A percentile compares a stretch with the other conserved stretches of the same genome.
phyloP scores from a whole-genome alignment of 2,113 vertebrate species.

The Copsychus sechellarum region DNA sequence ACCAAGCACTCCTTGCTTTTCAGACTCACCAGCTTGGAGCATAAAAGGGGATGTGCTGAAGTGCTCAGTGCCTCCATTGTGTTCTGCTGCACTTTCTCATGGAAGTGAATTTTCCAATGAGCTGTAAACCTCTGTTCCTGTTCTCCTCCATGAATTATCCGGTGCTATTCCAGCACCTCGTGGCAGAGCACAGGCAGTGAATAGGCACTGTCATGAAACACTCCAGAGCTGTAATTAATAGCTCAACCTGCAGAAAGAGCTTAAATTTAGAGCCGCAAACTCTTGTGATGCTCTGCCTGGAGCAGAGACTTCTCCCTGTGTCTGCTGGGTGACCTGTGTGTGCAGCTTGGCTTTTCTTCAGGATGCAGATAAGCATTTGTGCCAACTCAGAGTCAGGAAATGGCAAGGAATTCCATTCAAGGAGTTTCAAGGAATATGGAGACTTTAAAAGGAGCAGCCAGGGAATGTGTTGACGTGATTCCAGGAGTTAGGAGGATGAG shows the following conservation, averaged over 20 bases:
- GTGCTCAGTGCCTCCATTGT: background rate
- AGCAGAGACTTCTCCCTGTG: background rate
- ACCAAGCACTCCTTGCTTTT: background rate
- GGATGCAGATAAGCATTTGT: background rate
- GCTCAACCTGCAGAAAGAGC: slow-evolving; percentile 17
- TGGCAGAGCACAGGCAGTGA: slow-evolving; percentile 14
- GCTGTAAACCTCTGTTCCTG: background rate
- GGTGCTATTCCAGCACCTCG: background rate
- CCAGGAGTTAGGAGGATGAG: background rate
- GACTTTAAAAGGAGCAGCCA: background rate
- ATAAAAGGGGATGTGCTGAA: background rate
- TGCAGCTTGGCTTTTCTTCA: background rate
- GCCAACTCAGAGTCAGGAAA: background rate
- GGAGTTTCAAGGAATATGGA: background rate
- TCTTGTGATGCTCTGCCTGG: background rate
- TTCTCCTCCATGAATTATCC: slow-evolving; percentile 15
- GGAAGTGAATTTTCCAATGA: background rate
- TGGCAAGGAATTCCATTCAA: background rate
- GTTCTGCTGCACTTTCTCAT: background rate
- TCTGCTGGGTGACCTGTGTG: background rate
- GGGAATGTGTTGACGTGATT: background rate
- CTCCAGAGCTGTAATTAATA: slow-evolving; percentile 34
- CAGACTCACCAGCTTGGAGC: background rate
- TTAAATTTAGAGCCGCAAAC: slow-evolving; percentile 10
- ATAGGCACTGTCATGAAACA: background rate